A percentile compares a stretch with the other conserved stretches of the same genome.
These are phyloP conservation scores for Vanessa atalanta DNA, from an alignment of 1,140 invertebrate species.

Conservation along the genomic window DNA sequence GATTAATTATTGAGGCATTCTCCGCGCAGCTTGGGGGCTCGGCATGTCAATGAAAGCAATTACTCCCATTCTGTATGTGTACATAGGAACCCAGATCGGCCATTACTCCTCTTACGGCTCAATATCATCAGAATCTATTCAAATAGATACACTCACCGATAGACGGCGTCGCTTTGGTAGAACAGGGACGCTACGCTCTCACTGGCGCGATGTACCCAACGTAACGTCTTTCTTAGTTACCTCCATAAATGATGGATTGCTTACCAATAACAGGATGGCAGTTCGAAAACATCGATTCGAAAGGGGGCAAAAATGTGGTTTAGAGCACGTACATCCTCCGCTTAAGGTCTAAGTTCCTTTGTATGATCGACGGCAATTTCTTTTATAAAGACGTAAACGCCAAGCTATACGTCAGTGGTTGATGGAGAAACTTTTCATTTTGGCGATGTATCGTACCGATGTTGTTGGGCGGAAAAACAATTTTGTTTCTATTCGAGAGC, in stretches of 20 bases:
- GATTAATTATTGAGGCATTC: slow-evolving; percentile 73
- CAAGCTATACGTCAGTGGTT: slow-evolving; percentile 76
- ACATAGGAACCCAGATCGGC: slow-evolving; percentile 44
- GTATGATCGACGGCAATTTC: slow-evolving; percentile 66
- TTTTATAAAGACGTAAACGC: slow-evolving; percentile 77
- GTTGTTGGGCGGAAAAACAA: slow-evolving; percentile 71
- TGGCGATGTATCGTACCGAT: slow-evolving; percentile 68
- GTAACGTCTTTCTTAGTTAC: slow-evolving; percentile 61
- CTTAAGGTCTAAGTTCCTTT: slow-evolving; percentile 69
- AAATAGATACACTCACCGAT: slow-evolving; percentile 43
- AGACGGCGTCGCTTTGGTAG: slow-evolving; percentile 32
- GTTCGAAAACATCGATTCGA: slow-evolving; percentile 61
- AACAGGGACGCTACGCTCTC: slow-evolving; percentile 25
- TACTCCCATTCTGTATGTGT: slow-evolving; percentile 59
- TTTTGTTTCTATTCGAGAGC: slow-evolving; percentile 72
- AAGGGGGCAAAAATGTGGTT: slow-evolving; percentile 54
- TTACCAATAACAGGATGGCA: slow-evolving; percentile 64
- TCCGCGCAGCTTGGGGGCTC: slow-evolving; percentile 52
- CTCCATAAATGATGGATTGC: slow-evolving; percentile 72
- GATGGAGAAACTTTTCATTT: slow-evolving; percentile 80
- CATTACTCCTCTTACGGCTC: slow-evolving; percentile 49
- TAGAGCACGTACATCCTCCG: slow-evolving; percentile 38
- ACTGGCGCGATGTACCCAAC: slow-evolving; percentile 16
- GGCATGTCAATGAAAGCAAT: slow-evolving; percentile 77
- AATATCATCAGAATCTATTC: slow-evolving; percentile 58